Evolutionary conservation across 2,113 vertebrate genomes (phyloP), one percentile per base, ranked within the genome.

Genomic region (Myxocyprinus asiaticus): DNA sequence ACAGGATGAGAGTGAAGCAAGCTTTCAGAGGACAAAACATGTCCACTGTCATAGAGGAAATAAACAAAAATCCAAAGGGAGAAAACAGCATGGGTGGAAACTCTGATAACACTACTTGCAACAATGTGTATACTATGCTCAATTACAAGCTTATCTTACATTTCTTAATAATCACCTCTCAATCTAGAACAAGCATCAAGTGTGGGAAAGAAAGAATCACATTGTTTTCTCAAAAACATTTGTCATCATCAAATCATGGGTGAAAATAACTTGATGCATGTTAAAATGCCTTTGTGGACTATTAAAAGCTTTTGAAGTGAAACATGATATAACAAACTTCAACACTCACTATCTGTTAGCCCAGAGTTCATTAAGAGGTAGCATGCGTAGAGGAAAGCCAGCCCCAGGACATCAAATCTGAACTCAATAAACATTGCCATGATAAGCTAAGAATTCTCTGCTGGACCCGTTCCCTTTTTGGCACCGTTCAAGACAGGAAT

Each of bases 391-490:
- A 79, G 76, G 71, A 88, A 86, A 67, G 80, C 83, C 81, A 79
- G 77, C 82, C 78, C 66, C 48, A 71, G 88, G 84, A 86, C 87
- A 88, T 89, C 88, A 84, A 77, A 48, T 73, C 68, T 72, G 70
- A 65, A 66, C 72, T 80, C 55, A 45, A 67, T 84, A 80, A 79
- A 82, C 80, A 81, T 80, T 77, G 70, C 67, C 68, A 77, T 59
- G 78, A 86, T 81, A 79, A 84, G 87, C 69, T 78, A 69, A 83
- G 83, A 76, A 81, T 88, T 82, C 86, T 84, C 9, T 82, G 82
- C 15, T 87, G 61, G 82, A 82, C 82, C 69, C 73, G 70, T 84
- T 88, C 22, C 22, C 22, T 33, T 33, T 33, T 33, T 33, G 22
- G 22, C 22, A 33, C 22, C 22, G 22, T 33, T 33, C 22, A 33